These are phyloP conservation scores for Edolisoma coerulescens DNA, from an alignment of 2,113 vertebrate species.

Conservation along the genomic window DNA sequence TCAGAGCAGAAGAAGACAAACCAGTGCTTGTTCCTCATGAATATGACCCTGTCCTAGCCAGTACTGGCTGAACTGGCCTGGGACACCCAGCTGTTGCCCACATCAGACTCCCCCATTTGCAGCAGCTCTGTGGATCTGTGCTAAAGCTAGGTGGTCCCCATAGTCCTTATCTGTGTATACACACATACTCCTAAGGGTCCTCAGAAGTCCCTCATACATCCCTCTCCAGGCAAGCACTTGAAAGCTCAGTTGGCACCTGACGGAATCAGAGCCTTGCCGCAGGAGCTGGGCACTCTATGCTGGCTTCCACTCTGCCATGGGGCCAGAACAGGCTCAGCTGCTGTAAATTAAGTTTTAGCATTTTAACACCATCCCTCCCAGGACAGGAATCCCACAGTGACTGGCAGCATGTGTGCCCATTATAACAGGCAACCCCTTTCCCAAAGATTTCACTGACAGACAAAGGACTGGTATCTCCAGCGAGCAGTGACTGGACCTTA, in stretches of 20 bases:
- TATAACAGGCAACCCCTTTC: neutral
- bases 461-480: neutral
- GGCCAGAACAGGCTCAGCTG: neutral
- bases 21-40: neutral
- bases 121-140: neutral
- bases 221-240: neutral
- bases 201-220: neutral
- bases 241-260: neutral
- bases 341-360: neutral
- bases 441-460: neutral
- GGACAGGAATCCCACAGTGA: neutral
- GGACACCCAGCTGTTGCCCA: neutral
- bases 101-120: neutral
- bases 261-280: neutral
- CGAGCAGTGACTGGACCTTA: accelerated
- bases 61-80: neutral
- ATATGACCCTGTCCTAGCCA: neutral
- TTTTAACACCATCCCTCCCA: neutral
- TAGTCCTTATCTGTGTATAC: neutral
- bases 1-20: constrained; percentile 18
- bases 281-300: neutral
- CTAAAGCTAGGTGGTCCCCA: neutral
- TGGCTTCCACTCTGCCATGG: neutral
- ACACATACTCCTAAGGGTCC: neutral
- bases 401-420: accelerated